These are phyloP conservation scores for Chiroxiphia lanceolata DNA, from an alignment of 2,797 vertebrate species.

Conservation along the genomic window DNA sequence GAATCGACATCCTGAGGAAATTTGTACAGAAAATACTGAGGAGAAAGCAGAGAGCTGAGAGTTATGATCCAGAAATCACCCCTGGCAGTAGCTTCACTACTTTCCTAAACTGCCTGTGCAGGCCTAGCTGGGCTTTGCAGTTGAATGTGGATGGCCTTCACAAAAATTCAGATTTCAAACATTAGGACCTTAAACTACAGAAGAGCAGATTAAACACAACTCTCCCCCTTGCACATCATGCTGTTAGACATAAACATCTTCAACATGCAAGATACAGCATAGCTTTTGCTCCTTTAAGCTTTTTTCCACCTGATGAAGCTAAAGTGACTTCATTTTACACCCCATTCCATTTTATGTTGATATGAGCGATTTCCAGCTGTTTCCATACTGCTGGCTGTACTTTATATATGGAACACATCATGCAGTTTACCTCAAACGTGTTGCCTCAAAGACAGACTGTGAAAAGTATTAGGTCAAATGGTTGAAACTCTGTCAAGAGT, in stretches of 20 bases:
- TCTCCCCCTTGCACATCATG: not conserved
- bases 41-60: conserved; percentile 42
- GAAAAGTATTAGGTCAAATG: not conserved
- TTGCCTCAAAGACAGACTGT: not conserved
- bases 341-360: not conserved
- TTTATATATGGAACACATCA: not conserved
- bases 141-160: not conserved
- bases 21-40: conserved; percentile 81
- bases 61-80: not conserved
- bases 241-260: not conserved
- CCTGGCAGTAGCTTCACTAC: not conserved
- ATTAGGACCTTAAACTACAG: not conserved
- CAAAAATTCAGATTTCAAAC: not conserved
- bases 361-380: not conserved
- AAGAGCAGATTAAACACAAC: not conserved
- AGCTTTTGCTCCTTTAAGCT: not conserved
- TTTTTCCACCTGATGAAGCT: not conserved
- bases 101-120: not conserved
- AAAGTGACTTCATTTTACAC: not conserved
- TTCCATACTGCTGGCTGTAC: not conserved
- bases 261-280: not conserved
- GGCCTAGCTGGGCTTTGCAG: not conserved
- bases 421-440: not conserved
- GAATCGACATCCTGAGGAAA: conserved; percentile 80
- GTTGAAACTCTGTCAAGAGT: not conserved